A percentile compares a stretch with the other conserved stretches of the same genome.
Evolutionary conservation across 2,113 vertebrate genomes (phyloP).

Genomic region (Montifringilla adamsi): DNA sequence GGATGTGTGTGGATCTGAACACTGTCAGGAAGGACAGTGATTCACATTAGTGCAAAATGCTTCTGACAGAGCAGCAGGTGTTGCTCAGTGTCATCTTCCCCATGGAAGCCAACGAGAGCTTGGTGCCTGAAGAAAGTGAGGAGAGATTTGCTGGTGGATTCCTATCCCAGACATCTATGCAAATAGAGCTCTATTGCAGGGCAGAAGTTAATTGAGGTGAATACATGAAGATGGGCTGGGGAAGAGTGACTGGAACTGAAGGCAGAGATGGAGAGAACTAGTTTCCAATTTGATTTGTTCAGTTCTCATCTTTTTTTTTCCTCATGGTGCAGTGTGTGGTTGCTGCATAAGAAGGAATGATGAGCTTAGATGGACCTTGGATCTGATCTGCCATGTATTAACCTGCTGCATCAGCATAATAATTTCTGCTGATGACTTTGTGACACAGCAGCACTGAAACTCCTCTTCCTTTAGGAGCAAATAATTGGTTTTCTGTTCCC

Average conservation of each 20-base stretch:
- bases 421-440: background rate
- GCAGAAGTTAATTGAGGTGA: background rate
- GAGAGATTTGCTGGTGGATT: background rate
- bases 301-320: background rate
- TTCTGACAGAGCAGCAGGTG: slow-evolving; percentile 51
- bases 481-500: background rate
- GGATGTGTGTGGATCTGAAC: background rate
- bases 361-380: background rate
- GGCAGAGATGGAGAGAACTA: background rate
- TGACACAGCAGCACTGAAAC: background rate
- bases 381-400: background rate
- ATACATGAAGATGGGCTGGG: background rate
- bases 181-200: background rate
- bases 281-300: background rate
- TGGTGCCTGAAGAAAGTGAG: background rate
- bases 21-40: slow-evolving; percentile 17
- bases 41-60: background rate
- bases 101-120: background rate
- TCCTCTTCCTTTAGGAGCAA: background rate
- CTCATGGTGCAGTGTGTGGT: background rate
- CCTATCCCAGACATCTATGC: background rate
- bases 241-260: background rate
- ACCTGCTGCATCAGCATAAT: background rate
- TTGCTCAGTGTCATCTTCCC: background rate
- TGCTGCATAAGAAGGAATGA: background rate